Base-by-base conservation (phyloP, 2,888 invertebrate species). In the Eupithecia tripunctaria region DNA sequence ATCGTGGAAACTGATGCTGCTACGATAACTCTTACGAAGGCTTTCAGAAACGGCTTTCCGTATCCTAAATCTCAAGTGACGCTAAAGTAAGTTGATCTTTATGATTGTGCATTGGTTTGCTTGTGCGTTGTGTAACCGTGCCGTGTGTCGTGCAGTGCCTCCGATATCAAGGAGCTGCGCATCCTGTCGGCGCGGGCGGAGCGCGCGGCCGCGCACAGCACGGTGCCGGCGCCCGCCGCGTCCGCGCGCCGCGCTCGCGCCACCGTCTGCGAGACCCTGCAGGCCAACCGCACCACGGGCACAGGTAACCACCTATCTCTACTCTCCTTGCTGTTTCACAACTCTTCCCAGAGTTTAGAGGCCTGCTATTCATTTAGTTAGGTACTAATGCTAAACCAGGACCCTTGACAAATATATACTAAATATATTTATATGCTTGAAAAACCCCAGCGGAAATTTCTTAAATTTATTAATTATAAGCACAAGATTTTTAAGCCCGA, bases 11-110 rank as follows among this genome's bases (percentile, higher is more conserved):
- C 98, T 36, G 97, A 97, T 82, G 96, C 96, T 68, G 92, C 94
- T 63, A 95, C 96, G 67, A 96, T 98, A 78, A 97, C 97, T 1
- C 95, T 98, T 73, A 95, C 95, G 14, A 96, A 97, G 87, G 97
- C 97, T 18, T 98, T 97, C 88, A 96, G 97, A 78, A 98, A 98
- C 94, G 98, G 98, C 82, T 93, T 94, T 79, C 95, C 94, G 0
- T 94, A 93, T 78, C 93, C 93, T 0, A 93, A 94, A 79, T 89
- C 92, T 38, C 89, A 93, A 82, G 93, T 95, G n/a, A 94, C 94
- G 4, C 85, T 95, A 5, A 95, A 94, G 94, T 94, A 85, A 86
- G 91, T n/a, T 25, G 1, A 29, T 6, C 38, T 18, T 25, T 18
- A 32, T 32, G 32, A 47, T n/a, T 18, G n/a, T 21, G 10, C 21